phyloP scores from a whole-genome alignment of 2,888 invertebrate species.

The Synergus itoensis region DNA sequence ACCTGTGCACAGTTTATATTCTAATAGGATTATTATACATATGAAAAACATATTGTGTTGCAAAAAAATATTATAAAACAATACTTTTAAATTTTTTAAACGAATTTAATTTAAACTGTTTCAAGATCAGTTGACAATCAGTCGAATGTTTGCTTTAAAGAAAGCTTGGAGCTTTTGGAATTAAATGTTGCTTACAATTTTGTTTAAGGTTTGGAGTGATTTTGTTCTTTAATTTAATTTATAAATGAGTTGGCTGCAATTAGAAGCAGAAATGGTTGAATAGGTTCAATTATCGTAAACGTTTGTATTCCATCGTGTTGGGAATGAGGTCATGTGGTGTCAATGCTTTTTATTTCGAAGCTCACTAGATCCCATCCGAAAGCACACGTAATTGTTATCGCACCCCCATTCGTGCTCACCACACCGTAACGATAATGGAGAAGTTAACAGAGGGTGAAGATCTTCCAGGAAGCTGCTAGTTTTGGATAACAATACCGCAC shows the following conservation, averaged over 20 bases:
- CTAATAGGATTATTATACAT: background rate
- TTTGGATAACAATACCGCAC: slow-evolving; percentile 43
- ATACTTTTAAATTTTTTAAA: too few relatives aligned
- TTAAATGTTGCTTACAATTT: background rate
- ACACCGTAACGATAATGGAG: slow-evolving; percentile 55
- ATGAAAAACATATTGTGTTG: too few relatives aligned
- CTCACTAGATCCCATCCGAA: slow-evolving; percentile 54
- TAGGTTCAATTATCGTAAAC: slow-evolving; percentile 10
- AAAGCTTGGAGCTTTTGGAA: background rate
- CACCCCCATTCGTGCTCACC: slow-evolving; percentile 53
- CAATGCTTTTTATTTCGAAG: slow-evolving; percentile 55
- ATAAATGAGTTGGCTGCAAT: background rate
- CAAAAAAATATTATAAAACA: too few relatives aligned
- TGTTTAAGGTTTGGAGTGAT: background rate
- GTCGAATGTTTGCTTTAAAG: background rate
- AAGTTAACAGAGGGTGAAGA: slow-evolving; percentile 52
- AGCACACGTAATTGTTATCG: slow-evolving; percentile 47
- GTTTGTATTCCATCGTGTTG: background rate
- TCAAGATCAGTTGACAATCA: background rate
- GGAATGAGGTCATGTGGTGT: slow-evolving; percentile 46
- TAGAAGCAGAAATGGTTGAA: background rate
- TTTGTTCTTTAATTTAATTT: background rate
- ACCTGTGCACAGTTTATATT: slow-evolving; percentile 30
- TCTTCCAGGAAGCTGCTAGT: slow-evolving; percentile 46
- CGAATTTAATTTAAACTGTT: too few relatives aligned